Evolutionary conservation across 35 echinoderm and acorn worm species (phyloP).

Genomic region (Nesometra sesokonis): DNA sequence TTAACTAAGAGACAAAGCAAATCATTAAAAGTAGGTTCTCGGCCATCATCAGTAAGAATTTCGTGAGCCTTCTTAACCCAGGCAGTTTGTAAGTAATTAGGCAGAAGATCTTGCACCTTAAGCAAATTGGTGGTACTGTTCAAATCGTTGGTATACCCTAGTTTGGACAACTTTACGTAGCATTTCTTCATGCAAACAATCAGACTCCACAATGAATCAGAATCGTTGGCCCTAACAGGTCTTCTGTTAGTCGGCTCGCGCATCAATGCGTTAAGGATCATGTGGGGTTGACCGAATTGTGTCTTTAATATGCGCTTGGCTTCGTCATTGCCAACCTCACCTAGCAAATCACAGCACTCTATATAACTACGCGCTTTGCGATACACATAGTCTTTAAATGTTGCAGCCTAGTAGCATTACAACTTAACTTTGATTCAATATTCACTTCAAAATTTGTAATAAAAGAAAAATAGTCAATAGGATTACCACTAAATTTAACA

Average conservation of each 20-base stretch:
- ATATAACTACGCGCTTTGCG: constrained; percentile 38
- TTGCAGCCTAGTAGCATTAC: not conserved
- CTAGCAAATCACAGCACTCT: constrained; percentile 34
- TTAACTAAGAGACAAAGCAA: not conserved
- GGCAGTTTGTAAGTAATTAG: constrained; percentile 16
- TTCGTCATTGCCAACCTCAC: constrained; percentile 22
- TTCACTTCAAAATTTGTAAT: constrained; percentile 22
- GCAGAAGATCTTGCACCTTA: constrained; percentile 23
- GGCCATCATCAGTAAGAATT: not conserved
- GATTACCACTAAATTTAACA: constrained; percentile 1
- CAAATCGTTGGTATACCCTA: constrained; percentile 24
- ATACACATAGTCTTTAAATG: constrained; percentile 10
- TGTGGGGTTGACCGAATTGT: constrained; percentile 42
- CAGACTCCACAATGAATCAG: constrained; percentile 20
- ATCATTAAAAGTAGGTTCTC: constrained; percentile 13
- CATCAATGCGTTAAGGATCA: constrained; percentile 43
- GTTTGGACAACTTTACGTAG: constrained; percentile 19
- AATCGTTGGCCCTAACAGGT: constrained; percentile 19
- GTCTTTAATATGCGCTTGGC: constrained; percentile 27
- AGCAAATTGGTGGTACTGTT: constrained; percentile 22
- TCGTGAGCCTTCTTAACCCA: constrained; percentile 46
- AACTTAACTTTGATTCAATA: not conserved
- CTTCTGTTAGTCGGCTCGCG: not conserved
- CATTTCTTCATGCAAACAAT: constrained; percentile 37
- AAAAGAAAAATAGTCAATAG: constrained; percentile 4